phyloP scores from a whole-genome alignment of 1,140 invertebrate species.

The Achroia grisella region DNA sequence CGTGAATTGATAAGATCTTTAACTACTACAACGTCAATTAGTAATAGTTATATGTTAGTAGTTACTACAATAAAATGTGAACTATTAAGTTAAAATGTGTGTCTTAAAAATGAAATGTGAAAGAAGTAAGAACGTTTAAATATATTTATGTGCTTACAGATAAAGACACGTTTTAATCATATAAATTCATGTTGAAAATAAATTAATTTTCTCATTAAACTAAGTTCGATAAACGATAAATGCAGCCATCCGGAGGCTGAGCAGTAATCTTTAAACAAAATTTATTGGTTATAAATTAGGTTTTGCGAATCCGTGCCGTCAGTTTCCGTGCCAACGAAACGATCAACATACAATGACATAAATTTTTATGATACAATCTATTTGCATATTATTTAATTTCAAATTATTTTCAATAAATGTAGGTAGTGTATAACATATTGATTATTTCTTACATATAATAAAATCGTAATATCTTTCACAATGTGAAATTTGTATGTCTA shows the following conservation, averaged over 20 bases:
- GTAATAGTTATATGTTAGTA: no score
- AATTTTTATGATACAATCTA: neutral
- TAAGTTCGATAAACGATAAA: slow-evolving; percentile 1
- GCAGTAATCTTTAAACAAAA: neutral
- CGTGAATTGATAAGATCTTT: no score
- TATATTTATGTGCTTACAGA: neutral
- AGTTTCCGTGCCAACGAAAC: neutral
- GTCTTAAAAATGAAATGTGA: neutral
- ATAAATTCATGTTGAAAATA: neutral
- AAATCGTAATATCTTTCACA: no score
- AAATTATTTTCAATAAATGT: no score
- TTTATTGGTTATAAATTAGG: neutral
- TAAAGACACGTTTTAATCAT: neutral
- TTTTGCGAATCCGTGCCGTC: neutral
- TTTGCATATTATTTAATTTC: neutral
- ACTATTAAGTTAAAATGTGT: neutral
- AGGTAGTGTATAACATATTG: no score
- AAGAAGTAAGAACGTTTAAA: neutral
- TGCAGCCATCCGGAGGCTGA: neutral
- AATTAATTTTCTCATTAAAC: neutral
- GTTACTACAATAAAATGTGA: neutral
- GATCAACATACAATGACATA: neutral
- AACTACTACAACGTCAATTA: no score
- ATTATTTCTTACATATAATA: no score
- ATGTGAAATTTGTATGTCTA: no score